phyloP scores from a whole-genome alignment of 2,797 vertebrate genomes.

The Phrynocephalus vlangalii region DNA sequence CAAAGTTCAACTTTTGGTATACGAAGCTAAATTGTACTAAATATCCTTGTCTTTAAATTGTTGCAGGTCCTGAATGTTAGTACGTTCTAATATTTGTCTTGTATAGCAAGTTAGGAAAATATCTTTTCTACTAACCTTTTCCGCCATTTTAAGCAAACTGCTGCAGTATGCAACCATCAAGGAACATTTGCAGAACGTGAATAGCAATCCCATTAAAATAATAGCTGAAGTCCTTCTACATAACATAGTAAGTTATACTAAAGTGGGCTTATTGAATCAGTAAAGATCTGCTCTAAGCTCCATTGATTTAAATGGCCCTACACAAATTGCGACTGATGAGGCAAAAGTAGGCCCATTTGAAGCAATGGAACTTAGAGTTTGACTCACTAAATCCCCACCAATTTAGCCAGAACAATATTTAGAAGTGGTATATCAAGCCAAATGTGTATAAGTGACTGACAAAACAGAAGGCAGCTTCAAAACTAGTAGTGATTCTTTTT shows the following conservation, averaged over 20 bases:
- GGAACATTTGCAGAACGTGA: neutral
- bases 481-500: neutral
- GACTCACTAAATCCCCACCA: too few species aligned
- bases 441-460: neutral
- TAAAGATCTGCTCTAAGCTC: too few species aligned
- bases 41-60: neutral
- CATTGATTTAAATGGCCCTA: too few species aligned
- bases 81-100: neutral
- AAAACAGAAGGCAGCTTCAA: neutral
- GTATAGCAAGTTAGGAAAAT: neutral
- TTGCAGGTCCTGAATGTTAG: neutral
- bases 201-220: neutral
- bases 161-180: neutral
- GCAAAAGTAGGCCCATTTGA: too few species aligned
- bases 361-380: too few species aligned
- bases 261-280: too few species aligned
- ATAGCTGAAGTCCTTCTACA: too few species aligned
- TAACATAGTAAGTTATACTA: too few species aligned
- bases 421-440: neutral
- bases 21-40: neutral
- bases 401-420: neutral
- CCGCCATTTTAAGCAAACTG: neutral
- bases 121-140: neutral
- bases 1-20: constrained; percentile 2
- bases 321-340: too few species aligned